These are phyloP conservation scores for Stramonita haemastoma DNA, from an alignment of 2,888 invertebrate genomes.

Conservation along the genomic window DNA sequence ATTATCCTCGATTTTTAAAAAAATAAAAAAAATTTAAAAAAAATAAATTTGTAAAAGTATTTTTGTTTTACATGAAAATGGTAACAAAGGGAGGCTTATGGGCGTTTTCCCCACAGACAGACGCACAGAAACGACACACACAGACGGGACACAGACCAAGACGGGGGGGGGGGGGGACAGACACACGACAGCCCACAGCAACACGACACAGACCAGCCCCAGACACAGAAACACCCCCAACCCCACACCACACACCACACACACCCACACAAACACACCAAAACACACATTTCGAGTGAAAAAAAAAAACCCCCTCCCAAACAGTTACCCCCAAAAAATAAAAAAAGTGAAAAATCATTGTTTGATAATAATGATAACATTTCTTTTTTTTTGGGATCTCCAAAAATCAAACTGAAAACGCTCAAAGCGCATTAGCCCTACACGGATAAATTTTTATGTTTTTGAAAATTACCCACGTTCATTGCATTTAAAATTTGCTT, in stretches of 20 bases:
- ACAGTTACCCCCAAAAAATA: too few relatives aligned
- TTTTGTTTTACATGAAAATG: not conserved
- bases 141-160: not conserved
- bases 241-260: not conserved
- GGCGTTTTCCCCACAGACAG: not conserved
- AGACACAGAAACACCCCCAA: not conserved
- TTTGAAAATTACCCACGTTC: not conserved
- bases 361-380: too few relatives aligned
- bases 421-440: not conserved
- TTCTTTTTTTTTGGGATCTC: not conserved
- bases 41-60: too few relatives aligned
- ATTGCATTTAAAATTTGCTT: too few relatives aligned
- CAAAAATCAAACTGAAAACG: too few relatives aligned
- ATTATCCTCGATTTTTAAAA: too few relatives aligned
- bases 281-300: too few relatives aligned
- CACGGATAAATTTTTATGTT: not conserved
- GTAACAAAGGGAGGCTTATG: not conserved
- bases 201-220: not conserved
- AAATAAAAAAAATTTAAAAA: too few relatives aligned
- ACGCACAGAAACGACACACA: slow-evolving; percentile 16
- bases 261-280: not conserved
- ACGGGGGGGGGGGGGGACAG: too few relatives aligned
- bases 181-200: not conserved
- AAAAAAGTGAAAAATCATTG: too few relatives aligned
- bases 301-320: too few relatives aligned